These are phyloP conservation scores for Hypsibius dujardini DNA, from an alignment of 1,140 invertebrate genomes.

Conservation along the genomic window DNA sequence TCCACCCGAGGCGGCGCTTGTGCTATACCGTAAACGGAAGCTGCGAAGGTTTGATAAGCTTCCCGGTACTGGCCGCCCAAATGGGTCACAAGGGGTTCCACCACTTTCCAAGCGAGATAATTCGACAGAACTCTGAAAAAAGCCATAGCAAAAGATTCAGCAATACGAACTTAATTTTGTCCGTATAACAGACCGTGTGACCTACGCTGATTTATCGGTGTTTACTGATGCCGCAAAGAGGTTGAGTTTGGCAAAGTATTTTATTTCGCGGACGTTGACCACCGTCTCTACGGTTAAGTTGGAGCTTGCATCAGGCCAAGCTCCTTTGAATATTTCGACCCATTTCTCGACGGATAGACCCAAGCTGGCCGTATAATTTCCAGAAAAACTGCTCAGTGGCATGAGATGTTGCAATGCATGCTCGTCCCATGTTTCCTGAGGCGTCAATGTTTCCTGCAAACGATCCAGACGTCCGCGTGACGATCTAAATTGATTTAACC, in stretches of 20 bases:
- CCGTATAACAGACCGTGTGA: too few species aligned
- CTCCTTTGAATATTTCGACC: background rate
- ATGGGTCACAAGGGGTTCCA: background rate
- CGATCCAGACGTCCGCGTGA: background rate
- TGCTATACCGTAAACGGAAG: background rate
- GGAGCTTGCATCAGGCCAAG: background rate
- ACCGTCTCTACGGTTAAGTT: background rate
- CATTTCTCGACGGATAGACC: background rate
- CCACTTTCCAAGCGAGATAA: background rate
- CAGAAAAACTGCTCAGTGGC: background rate
- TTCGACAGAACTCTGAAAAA: background rate
- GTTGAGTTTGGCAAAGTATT: too few species aligned
- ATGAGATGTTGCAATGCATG: background rate
- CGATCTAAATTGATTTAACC: too few species aligned
- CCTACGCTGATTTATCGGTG: too few species aligned
- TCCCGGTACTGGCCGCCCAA: background rate
- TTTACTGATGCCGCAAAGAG: too few species aligned
- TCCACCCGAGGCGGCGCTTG: constrained; percentile 56
- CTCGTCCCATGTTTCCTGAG: background rate
- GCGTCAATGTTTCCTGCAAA: background rate
- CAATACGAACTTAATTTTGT: too few species aligned
- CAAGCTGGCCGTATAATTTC: background rate
- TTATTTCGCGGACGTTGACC: background rate
- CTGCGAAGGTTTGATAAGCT: background rate
- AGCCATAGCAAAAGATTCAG: too few species aligned